These are phyloP conservation scores for Diabrotica undecimpunctata DNA, from an alignment of 1,140 invertebrate genomes.

Conservation along the genomic window DNA sequence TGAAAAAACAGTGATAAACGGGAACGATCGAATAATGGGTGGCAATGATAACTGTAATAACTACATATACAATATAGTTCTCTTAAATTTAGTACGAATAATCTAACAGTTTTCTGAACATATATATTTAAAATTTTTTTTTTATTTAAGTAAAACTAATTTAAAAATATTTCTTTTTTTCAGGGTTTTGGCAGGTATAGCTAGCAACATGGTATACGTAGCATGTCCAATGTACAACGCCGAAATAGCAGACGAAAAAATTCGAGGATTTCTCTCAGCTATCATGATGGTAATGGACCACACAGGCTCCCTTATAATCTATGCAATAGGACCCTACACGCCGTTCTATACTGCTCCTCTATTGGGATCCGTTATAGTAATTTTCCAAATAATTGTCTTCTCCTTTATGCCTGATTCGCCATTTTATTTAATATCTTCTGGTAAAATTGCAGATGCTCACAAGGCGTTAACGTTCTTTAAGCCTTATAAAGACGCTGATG, in stretches of 20 bases:
- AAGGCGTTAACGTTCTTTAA: slow-evolving; percentile 47
- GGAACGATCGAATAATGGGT: too few relatives aligned
- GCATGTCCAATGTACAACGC: slow-evolving; percentile 31
- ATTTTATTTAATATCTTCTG: slow-evolving; percentile 5
- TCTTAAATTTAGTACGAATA: too few relatives aligned
- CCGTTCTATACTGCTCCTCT: slow-evolving; percentile 12
- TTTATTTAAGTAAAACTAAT: too few relatives aligned
- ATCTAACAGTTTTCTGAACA: too few relatives aligned
- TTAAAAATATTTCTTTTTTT: background rate
- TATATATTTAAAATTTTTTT: too few relatives aligned
- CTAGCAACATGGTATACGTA: slow-evolving; percentile 36
- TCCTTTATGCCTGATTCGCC: slow-evolving; percentile 18
- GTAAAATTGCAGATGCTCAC: slow-evolving; percentile 48
- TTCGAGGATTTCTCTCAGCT: slow-evolving; percentile 16
- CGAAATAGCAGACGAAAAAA: slow-evolving; percentile 24
- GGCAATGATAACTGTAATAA: too few relatives aligned
- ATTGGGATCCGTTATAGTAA: slow-evolving; percentile 19
- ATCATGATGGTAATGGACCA: slow-evolving; percentile 15
- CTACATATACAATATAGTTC: too few relatives aligned
- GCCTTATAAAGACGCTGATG: background rate
- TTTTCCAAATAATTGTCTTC: slow-evolving; percentile 17
- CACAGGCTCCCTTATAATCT: slow-evolving; percentile 14
- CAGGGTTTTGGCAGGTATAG: slow-evolving; percentile 24
- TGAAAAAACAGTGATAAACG: too few relatives aligned
- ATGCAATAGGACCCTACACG: slow-evolving; percentile 9